phyloP scores from a whole-genome alignment of 2,113 vertebrate genomes.

The Thalassoma bifasciatum region DNA sequence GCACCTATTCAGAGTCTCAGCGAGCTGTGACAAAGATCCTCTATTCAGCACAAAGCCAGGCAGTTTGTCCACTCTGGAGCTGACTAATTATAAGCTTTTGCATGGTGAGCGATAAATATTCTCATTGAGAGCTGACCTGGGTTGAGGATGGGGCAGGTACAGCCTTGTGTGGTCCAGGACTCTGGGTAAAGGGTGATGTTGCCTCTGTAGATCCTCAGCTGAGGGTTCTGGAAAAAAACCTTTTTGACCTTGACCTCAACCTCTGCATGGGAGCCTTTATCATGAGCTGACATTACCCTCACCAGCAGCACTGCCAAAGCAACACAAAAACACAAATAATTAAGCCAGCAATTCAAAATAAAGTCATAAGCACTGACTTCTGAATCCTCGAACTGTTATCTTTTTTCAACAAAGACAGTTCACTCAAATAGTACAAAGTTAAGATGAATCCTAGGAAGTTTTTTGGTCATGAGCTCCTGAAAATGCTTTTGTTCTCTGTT shows the following conservation, averaged over 20 bases:
- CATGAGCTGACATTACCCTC: conserved; percentile 93
- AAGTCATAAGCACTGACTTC: not conserved
- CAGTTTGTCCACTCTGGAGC: conserved; percentile 22
- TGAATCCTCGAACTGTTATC: not conserved
- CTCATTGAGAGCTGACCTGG: conserved; percentile 85
- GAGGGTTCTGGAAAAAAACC: conserved; percentile 87
- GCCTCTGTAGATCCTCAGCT: conserved; percentile 87
- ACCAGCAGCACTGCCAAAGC: conserved; percentile 87
- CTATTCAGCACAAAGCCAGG: conserved; percentile 51
- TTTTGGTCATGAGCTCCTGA: not conserved
- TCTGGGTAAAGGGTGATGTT: conserved; percentile 90
- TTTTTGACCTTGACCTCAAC: conserved; percentile 96
- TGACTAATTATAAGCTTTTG: conserved; percentile 24
- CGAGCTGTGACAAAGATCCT: conserved; percentile 34
- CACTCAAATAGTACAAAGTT: too few species aligned
- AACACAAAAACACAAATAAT: conserved; percentile 2
- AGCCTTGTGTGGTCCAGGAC: conserved; percentile 93
- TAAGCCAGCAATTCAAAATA: not conserved
- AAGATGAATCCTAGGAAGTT: not conserved
- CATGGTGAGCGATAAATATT: conserved; percentile 26
- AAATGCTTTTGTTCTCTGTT: not conserved
- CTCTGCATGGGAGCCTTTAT: conserved; percentile 96
- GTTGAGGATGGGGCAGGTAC: conserved; percentile 95
- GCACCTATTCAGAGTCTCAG: conserved; percentile 38
- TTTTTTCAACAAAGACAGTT: not conserved